phyloP scores from a whole-genome alignment of 2,113 vertebrate genomes.

The Vulpes vulpes region DNA sequence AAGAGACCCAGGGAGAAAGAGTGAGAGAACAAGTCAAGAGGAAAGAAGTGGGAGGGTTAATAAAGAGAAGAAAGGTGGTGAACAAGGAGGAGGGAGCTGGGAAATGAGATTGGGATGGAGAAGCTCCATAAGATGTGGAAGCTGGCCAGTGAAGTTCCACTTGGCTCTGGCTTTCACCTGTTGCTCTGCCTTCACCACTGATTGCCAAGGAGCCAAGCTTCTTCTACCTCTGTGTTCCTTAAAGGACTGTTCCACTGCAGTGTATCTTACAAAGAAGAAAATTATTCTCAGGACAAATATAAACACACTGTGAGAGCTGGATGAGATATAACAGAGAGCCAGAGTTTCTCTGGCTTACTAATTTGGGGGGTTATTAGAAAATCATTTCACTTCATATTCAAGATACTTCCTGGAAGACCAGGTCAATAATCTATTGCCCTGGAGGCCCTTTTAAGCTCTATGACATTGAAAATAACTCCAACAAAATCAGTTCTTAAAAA shows the following conservation, averaged over 20 bases:
- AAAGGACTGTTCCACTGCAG: not conserved
- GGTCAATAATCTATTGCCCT: not conserved
- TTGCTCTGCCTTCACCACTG: not conserved
- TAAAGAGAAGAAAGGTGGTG: not conserved
- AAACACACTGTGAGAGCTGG: not conserved
- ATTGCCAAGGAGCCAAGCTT: not conserved
- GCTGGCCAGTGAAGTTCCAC: not conserved
- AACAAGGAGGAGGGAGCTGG: not conserved
- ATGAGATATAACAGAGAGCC: not conserved
- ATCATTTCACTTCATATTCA: not conserved
- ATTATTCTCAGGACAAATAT: not conserved
- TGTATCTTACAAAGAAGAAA: not conserved
- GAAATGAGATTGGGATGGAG: not conserved
- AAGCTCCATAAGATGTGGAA: not conserved
- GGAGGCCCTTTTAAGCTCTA: not conserved
- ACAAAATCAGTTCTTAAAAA: conserved; percentile 36
- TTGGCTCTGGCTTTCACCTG: not conserved
- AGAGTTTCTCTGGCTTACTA: not conserved
- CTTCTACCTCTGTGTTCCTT: not conserved
- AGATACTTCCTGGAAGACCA: not conserved
- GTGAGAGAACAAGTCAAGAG: not conserved
- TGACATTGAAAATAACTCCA: conserved; percentile 18
- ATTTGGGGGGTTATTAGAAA: not conserved
- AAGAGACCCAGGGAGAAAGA: not conserved
- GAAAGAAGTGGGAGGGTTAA: no score